These are phyloP conservation scores for Tetrao urogallus DNA, from an alignment of 2,113 vertebrate species.

Conservation along the genomic window DNA sequence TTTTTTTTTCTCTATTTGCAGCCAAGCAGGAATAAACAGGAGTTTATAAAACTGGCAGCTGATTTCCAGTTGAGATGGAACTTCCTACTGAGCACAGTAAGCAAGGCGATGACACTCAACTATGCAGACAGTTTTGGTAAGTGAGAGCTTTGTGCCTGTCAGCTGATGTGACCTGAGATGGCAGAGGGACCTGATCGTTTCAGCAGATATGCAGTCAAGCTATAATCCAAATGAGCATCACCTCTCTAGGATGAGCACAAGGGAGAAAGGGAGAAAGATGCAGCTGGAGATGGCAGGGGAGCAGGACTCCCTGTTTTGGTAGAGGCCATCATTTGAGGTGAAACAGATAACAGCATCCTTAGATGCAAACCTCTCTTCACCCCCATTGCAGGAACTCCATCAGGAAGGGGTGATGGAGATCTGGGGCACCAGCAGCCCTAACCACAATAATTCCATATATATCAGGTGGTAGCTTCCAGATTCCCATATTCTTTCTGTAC, in stretches of 20 bases:
- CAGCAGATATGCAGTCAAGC: background rate
- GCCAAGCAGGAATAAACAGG: constrained; percentile 72
- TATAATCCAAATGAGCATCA: background rate
- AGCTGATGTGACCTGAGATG: background rate
- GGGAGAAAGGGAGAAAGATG: background rate
- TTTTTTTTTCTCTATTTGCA: constrained; percentile 23
- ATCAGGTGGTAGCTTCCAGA: background rate
- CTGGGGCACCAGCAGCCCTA: background rate
- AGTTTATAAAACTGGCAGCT: constrained; percentile 61
- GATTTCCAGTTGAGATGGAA: constrained; percentile 78
- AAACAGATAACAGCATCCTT: background rate
- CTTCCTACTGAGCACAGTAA: constrained; percentile 67
- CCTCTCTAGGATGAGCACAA: background rate
- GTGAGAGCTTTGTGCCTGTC: background rate
- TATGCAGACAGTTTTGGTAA: constrained; percentile 74
- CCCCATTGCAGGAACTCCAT: background rate
- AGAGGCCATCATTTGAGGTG: background rate
- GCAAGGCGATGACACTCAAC: constrained; percentile 73
- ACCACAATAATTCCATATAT: background rate
- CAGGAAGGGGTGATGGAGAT: background rate
- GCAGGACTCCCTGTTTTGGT: background rate
- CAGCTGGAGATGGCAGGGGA: background rate
- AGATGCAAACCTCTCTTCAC: background rate
- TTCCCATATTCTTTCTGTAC: background rate
- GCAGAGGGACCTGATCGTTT: background rate